Conservation (phyloP, 2,888 invertebrate genomes). For the Myopa tessellatipennis region DNA sequence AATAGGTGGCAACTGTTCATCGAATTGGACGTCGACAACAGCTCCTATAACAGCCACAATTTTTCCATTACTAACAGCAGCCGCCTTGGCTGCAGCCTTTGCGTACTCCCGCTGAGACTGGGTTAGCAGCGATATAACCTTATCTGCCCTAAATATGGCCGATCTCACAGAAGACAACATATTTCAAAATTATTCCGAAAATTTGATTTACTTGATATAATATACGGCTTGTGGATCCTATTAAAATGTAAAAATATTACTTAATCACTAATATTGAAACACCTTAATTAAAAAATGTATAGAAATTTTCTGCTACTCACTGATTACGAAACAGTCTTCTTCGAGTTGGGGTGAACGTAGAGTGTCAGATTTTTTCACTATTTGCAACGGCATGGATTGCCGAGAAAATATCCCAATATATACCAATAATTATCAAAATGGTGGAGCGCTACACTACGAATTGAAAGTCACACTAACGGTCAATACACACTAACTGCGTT, state of each 20-base stretch:
- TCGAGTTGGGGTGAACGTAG: slow-evolving; percentile 52
- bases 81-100: slow-evolving; percentile 54
- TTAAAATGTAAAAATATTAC: background rate
- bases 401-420: slow-evolving; percentile 40
- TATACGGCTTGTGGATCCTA: slow-evolving; percentile 39
- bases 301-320: slow-evolving; percentile 49
- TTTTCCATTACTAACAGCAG: slow-evolving; percentile 52
- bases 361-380: slow-evolving; percentile 46
- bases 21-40: slow-evolving; percentile 96
- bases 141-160: slow-evolving; percentile 54
- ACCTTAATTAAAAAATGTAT: slow-evolving; percentile 19
- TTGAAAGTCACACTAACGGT: too few species aligned
- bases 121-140: slow-evolving; percentile 56
- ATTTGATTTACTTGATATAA: slow-evolving; percentile 42
- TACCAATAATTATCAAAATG: slow-evolving; percentile 35
- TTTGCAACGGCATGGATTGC: slow-evolving; percentile 40
- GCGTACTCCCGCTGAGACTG: slow-evolving; percentile 55
- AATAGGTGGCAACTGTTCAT: slow-evolving; percentile 87
- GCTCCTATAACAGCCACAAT: slow-evolving; percentile 95
- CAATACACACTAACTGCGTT: too few species aligned
- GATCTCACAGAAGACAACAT: slow-evolving; percentile 56
- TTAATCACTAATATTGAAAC: too few species aligned
- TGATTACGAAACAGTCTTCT: slow-evolving; percentile 57
- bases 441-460: background rate
- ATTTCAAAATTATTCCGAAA: slow-evolving; percentile 42